Conservation (phyloP, 2,888 invertebrate species). For the Sepiola atlantica region DNA sequence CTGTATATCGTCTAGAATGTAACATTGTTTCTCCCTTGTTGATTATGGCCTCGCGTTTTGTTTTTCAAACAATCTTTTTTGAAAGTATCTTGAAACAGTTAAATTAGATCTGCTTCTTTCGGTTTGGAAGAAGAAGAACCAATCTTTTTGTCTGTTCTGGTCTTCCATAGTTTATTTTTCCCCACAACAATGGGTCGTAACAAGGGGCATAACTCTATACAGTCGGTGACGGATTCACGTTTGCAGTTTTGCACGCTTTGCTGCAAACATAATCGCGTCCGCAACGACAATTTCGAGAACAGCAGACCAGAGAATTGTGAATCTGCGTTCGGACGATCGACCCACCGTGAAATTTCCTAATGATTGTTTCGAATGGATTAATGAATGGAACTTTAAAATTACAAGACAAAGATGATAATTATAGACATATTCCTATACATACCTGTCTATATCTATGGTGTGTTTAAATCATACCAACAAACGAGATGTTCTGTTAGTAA, state of each 20-base stretch:
- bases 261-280: neutral
- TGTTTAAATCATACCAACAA: too few species aligned
- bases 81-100: neutral
- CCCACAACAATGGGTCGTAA: slow-evolving; percentile 6
- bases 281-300: neutral
- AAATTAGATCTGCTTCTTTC: neutral
- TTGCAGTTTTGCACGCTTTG: neutral
- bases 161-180: neutral
- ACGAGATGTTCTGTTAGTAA: too few species aligned
- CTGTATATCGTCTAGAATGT: neutral
- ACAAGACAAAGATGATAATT: too few species aligned
- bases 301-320: slow-evolving; percentile 11
- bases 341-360: neutral
- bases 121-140: slow-evolving; percentile 8
- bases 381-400: too few species aligned
- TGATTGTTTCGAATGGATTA: neutral
- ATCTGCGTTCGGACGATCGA: neutral
- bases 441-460: too few species aligned
- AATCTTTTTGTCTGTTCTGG: neutral
- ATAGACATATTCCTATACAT: too few species aligned
- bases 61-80: neutral
- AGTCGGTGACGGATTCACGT: neutral
- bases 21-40: neutral
- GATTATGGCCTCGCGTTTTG: neutral
- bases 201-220: neutral